Evolutionary conservation across 2,888 invertebrate genomes (phyloP).

Genomic region (Sclerodermus sp.): DNA sequence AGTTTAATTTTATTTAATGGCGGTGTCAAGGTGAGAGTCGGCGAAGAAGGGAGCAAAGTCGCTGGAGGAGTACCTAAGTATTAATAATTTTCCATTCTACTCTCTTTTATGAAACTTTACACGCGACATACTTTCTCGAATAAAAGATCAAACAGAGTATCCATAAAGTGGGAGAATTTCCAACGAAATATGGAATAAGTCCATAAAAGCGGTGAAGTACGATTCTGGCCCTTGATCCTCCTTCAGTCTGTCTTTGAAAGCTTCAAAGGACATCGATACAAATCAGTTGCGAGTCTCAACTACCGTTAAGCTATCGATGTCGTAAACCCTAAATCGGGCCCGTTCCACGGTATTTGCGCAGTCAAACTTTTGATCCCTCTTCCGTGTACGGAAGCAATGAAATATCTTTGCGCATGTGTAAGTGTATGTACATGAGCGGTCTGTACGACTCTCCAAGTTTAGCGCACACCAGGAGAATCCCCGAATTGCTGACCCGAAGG

Average conservation of each 20-base stretch:
- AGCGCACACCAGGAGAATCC: slow-evolving; percentile 24
- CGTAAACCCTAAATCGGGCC: slow-evolving; percentile 23
- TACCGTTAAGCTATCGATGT: slow-evolving; percentile 23
- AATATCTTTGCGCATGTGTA: slow-evolving; percentile 8
- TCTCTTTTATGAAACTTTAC: no score
- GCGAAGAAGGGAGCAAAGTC: no score
- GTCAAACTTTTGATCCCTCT: slow-evolving; percentile 26
- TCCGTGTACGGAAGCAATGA: neutral
- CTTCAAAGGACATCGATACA: slow-evolving; percentile 4
- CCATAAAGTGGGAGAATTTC: no score
- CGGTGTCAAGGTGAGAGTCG: no score
- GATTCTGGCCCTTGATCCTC: no score
- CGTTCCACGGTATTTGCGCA: slow-evolving; percentile 20
- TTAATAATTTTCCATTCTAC: no score
- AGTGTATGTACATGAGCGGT: neutral
- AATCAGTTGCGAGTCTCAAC: slow-evolving; percentile 13
- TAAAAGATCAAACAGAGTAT: no score
- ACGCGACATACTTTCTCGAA: no score
- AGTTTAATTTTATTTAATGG: no score
- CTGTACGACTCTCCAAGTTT: slow-evolving; percentile 24
- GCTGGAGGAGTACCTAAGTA: no score
- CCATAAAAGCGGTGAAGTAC: no score
- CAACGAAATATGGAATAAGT: no score
- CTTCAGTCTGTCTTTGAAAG: slow-evolving; percentile 5
- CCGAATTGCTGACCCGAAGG: slow-evolving; percentile 45